phyloP scores from a whole-genome alignment of 1,140 invertebrate species.

The Halotydeus destructor region DNA sequence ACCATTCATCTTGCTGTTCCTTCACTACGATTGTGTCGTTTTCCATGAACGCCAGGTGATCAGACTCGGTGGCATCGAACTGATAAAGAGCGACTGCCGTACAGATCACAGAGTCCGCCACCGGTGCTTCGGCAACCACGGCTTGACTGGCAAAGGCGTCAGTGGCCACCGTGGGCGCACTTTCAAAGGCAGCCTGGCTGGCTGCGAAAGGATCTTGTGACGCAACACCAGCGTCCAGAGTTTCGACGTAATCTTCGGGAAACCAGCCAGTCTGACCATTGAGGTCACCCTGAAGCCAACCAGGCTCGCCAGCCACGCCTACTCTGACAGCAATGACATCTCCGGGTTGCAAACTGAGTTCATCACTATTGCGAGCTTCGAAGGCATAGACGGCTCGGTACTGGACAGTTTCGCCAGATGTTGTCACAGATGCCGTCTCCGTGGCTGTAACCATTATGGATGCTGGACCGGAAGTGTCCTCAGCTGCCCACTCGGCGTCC shows the following conservation, averaged over 20 bases:
- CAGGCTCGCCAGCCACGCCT: conserved; percentile 47
- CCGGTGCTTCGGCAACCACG: neutral
- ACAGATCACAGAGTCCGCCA: neutral
- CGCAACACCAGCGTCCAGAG: conserved; percentile 28
- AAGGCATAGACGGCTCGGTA: conserved; percentile 87
- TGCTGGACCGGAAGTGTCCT: neutral
- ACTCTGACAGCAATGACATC: conserved; percentile 60
- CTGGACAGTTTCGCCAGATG: conserved; percentile 19
- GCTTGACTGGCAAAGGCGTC: neutral
- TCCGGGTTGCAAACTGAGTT: conserved; percentile 78
- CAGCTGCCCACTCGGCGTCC: neutral
- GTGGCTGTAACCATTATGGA: neutral
- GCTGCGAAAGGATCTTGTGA: conserved; percentile 5
- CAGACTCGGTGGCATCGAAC: conserved; percentile 41
- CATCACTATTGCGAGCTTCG: conserved; percentile 71
- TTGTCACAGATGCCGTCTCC: neutral
- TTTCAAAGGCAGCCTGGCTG: neutral
- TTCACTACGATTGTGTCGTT: conserved; percentile 40
- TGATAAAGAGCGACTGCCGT: conserved; percentile 36
- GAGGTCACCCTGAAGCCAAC: conserved; percentile 86
- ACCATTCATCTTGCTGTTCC: conserved; percentile 46
- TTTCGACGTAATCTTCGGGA: conserved; percentile 85
- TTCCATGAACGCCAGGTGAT: conserved; percentile 42
- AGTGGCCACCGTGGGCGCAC: neutral
- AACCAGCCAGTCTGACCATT: conserved; percentile 85